Evolutionary conservation across 1,140 invertebrate species (phyloP), one percentile per base, ranked within the genome.

Genomic region (Vanessa atalanta): DNA sequence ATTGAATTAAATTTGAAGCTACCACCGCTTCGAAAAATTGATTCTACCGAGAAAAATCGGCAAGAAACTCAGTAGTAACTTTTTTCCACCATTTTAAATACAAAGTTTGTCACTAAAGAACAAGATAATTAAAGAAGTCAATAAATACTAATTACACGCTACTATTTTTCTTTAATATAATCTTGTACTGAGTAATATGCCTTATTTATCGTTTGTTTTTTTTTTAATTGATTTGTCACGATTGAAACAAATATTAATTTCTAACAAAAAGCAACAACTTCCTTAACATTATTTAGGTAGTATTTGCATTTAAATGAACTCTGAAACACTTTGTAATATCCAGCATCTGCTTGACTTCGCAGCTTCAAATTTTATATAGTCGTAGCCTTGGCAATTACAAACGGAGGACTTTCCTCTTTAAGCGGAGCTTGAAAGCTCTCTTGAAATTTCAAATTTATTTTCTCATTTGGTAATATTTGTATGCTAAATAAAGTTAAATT

Each of bases 231-330:
- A 14, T 50, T 5, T 50, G 9, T 50, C 13, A 6, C 48, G 5
- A n/a, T 50, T 12, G 12, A 50, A 55, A 55, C 51, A 20, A 16
- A 11, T 11, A n/a, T 55, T 20, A 16, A 55, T 55, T 55, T 55
- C 15, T n/a, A 55, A n/a, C 9, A n/a, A 16, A 11, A 60, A 26
- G 12, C 26, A 31, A 31, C 23, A 60, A 31, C 23, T 31, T 60
- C 23, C 23, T 26, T 8, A 31, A 31, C 26, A 31, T 60, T 26
- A 60, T 60, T 70, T 70, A 26, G 15, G 37, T 70, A 60, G 67
- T 55, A 70, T 70, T 70, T 70, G 67, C 67, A 70, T 70, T 31
- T 61, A 70, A 70, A 70, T 70, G 67, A 70, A 61, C 53, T 60
- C 43, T 26, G 43, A 60, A 70, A 70, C 31, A 70, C 67, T 67